Evolutionary conservation across 2,113 vertebrate genomes (phyloP), one percentile per base, ranked within the genome.

Genomic region (Notothenia rossii): DNA sequence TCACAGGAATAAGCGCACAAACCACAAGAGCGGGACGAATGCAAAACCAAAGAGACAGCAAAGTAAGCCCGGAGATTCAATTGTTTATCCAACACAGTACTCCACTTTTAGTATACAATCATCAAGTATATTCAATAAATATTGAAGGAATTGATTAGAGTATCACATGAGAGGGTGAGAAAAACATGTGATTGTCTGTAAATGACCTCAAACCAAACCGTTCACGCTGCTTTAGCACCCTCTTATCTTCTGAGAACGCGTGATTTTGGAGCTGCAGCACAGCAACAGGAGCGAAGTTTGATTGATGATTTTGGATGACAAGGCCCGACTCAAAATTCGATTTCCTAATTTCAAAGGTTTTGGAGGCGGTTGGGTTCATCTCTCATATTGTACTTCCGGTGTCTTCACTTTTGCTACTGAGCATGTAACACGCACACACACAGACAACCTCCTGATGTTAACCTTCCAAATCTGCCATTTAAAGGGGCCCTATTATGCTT

Each of bases 1-100:
- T 94, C 93, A 92, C 83, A 70, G 60, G 63, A 85, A 88, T 83
- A 72, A 74, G 70, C 1, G 13, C 63, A 72, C 72, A 78, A 81
- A 69, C 62, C 72, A 83, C 71, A 72, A 40, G 69, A 79, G 75
- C 8, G 9, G 40, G 74, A 43, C 67, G 66, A 83, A 89, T 72
- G 68, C 45, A 84, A 76, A 90, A 77, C 54, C 63, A 79, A 25
- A 77, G 48, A 58, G 33, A 40, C 62, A 20, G 48, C 12, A 33
- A 69, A 50, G 65, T 75, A 72, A 75, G 62, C 48, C 75, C 2
- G 4, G 15, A 68, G 76, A 89, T 86, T 82, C 82, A 79, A 58
- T 1, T 55, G 65, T 84, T 90, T 86, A 82, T 78, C 68, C 61
- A 64, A 45, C 64, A 75, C 86, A 51, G 3, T 4, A 18, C 40